A percentile compares a stretch with the other conserved stretches of the same genome.
These are phyloP conservation scores for Mantis religiosa DNA, from an alignment of 2,888 invertebrate genomes.

Conservation along the genomic window DNA sequence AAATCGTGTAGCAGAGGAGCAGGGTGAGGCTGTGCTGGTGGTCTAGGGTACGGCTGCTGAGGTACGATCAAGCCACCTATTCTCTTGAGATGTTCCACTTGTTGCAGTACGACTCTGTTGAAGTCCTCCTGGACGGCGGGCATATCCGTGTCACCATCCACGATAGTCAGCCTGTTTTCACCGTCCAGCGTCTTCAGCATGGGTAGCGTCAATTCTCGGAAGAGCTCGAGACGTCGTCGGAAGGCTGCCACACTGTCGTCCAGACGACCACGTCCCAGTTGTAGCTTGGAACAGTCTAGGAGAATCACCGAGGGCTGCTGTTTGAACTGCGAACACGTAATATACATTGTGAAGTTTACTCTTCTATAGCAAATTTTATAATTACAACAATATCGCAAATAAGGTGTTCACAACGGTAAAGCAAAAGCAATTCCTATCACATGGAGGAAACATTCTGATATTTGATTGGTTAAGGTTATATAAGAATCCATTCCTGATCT, in stretches of 20 bases:
- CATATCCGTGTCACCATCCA: conserved; percentile 82
- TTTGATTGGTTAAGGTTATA: no score
- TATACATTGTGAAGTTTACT: no score
- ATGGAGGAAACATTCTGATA: no score
- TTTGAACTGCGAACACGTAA: conserved; percentile 56
- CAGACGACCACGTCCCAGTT: conserved; percentile 74
- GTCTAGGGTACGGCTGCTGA: conserved; percentile 28
- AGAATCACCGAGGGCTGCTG: conserved; percentile 76
- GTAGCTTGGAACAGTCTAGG: conserved; percentile 86
- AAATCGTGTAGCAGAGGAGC: conserved; percentile 31
- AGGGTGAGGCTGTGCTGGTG: not conserved
- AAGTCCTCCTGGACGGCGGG: conserved; percentile 74
- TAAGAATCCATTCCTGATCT: no score
- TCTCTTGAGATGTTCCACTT: conserved; percentile 53
- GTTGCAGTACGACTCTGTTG: conserved; percentile 61
- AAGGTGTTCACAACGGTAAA: no score
- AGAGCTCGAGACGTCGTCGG: conserved; percentile 75
- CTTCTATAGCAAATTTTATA: no score
- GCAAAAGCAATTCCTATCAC: no score
- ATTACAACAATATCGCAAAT: no score
- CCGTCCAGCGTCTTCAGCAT: conserved; percentile 84
- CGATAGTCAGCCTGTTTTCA: conserved; percentile 76
- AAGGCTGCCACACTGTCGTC: conserved; percentile 87
- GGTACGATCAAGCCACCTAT: conserved; percentile 33
- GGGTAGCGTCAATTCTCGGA: conserved; percentile 81